Evolutionary conservation across 2,888 invertebrate genomes (phyloP), one percentile per base, ranked within the genome.

Genomic region (Phoenoteleia sp.): DNA sequence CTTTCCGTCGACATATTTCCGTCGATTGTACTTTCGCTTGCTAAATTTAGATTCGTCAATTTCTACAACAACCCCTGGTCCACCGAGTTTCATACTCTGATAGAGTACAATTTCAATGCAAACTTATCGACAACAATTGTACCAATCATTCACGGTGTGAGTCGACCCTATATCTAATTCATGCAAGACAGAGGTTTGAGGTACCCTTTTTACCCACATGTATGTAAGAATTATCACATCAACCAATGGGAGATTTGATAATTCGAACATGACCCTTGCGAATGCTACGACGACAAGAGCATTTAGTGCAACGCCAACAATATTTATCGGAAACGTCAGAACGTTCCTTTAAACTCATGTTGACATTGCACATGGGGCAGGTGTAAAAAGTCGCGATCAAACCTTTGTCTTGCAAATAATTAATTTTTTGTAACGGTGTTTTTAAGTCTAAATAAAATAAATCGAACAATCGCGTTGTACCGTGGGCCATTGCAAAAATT

Each of bases 71-170:
- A 17, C n/a, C 4, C 85, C 87, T 2, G 45, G 69, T 2, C 88
- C 88, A 17, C 88, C 87, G 15, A 88, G 49, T 76, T 71, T 21
- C 0, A n/a, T 19, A n/a, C 49, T 54, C 2, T 47, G 23, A 33
- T 66, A 36, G 2, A 66, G 13, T 21, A 71, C 21, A 45, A 69
- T 71, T 39, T 67, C 67, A 0, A 80, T 25, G 21, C 76, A 82
- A 56, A 77, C 25, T 56, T 82, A 66, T 2, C 77, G 82, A 72
- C 82, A 82, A 27, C 71, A 82, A 47, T 66, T 82, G 33, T 72
- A 77, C 66, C 82, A 77, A 17, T 82, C 77, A 17, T 17, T 17
- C 27, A 77, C 66, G 25, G 76, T 77, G 7, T 71, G 62, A 2
- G 47, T 15, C 4, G 82, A 72, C 4, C 11, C 19, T 4, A 49